Conservation (phyloP, 2,797 vertebrate genomes). For the Acanthurus leucopareius region DNA sequence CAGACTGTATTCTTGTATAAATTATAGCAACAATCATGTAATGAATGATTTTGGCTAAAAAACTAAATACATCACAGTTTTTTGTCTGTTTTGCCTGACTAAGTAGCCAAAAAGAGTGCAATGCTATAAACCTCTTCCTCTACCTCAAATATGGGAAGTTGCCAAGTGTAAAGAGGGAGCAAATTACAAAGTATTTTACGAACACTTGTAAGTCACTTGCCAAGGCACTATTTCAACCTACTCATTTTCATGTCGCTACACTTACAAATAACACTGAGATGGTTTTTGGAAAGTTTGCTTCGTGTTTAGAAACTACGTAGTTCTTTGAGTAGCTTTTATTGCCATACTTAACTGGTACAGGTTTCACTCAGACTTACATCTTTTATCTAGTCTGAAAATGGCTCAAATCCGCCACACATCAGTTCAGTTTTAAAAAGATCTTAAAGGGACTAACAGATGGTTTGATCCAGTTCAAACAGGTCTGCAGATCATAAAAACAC, state of each 20-base stretch:
- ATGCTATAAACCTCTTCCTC: constrained; percentile 26
- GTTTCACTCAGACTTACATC: neutral
- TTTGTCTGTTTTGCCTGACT: constrained; percentile 15
- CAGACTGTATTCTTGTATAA: neutral
- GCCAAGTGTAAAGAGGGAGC: constrained; percentile 35
- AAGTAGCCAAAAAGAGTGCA: constrained; percentile 4
- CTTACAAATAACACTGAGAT: constrained; percentile 19
- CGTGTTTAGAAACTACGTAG: constrained; percentile 2
- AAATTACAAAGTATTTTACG: constrained; percentile 28
- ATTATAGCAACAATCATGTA: constrained; percentile 1
- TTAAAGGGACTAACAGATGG: neutral
- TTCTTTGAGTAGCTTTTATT: constrained; percentile 4
- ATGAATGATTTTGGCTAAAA: constrained; percentile 13
- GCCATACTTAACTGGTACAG: neutral
- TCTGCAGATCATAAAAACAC: neutral
- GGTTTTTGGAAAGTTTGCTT: constrained; percentile 32
- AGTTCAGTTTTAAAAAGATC: neutral
- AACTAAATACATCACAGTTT: constrained; percentile 11
- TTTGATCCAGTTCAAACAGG: neutral
- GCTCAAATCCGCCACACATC: neutral
- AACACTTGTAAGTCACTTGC: constrained; percentile 23
- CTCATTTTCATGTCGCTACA: constrained; percentile 20
- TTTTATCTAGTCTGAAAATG: neutral
- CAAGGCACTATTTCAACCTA: constrained; percentile 15
- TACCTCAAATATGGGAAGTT: constrained; percentile 32